Evolutionary conservation across 2,113 vertebrate genomes (phyloP).

Genomic region (Tachysurus fulvidraco): DNA sequence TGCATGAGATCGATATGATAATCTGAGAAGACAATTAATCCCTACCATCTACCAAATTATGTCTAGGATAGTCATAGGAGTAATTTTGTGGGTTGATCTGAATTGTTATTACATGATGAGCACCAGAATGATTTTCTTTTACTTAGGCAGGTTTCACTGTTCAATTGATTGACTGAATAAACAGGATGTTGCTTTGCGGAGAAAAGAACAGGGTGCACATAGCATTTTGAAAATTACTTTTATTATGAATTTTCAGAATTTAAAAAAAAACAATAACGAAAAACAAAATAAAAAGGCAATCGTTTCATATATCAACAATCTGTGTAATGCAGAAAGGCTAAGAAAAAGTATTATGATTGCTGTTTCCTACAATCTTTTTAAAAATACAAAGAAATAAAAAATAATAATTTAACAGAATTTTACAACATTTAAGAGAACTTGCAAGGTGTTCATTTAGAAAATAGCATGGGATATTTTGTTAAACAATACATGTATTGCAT

Average conservation of each 20-base stretch:
- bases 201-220: background rate
- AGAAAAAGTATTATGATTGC: too few relatives aligned
- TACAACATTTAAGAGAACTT: background rate
- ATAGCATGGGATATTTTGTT: background rate
- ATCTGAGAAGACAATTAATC: background rate
- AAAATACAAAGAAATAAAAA: too few relatives aligned
- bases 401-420: too few relatives aligned
- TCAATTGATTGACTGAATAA: background rate
- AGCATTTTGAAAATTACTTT: background rate
- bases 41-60: background rate
- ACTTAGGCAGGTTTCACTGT: background rate
- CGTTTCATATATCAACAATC: too few relatives aligned
- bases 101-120: background rate
- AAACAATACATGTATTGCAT: background rate
- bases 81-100: background rate
- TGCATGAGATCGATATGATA: background rate
- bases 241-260: too few relatives aligned
- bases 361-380: too few relatives aligned
- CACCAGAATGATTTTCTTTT: background rate
- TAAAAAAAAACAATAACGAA: too few relatives aligned
- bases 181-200: background rate
- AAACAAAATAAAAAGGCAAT: too few relatives aligned
- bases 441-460: background rate
- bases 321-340: too few relatives aligned
- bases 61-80: background rate